Conservation (phyloP, 2,888 invertebrate species). For the Eristalis intricaria region DNA sequence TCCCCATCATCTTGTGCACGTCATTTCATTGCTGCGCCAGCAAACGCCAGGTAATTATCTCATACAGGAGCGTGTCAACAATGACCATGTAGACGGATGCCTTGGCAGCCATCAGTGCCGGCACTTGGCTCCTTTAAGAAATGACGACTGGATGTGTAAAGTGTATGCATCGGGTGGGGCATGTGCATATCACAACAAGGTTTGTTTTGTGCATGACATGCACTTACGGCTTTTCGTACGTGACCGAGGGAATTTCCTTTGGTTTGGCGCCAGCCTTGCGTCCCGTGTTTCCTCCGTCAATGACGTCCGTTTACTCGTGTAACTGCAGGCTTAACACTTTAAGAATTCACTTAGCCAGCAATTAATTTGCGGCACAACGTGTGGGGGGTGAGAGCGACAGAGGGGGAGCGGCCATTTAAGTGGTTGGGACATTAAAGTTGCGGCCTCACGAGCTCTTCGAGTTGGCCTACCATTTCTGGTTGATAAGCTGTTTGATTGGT, state of each 20-base stretch:
- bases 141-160: slow-evolving; percentile 26
- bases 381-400: no score
- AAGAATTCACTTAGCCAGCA: slow-evolving; percentile 12
- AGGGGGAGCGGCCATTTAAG: background rate
- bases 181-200: slow-evolving; percentile 35
- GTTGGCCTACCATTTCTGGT: background rate
- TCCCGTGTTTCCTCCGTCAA: background rate
- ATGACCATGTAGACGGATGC: slow-evolving; percentile 37
- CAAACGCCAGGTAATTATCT: slow-evolving; percentile 39
- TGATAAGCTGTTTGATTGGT: background rate
- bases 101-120: background rate
- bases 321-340: slow-evolving; percentile 19
- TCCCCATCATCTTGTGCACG: slow-evolving; percentile 17
- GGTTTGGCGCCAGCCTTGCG: slow-evolving; percentile 28
- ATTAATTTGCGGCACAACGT: slow-evolving; percentile 2
- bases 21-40: slow-evolving; percentile 9
- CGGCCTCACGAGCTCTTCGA: background rate
- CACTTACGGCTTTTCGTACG: slow-evolving; percentile 10
- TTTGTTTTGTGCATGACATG: slow-evolving; percentile 18
- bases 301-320: slow-evolving; percentile 2
- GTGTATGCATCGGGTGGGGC: slow-evolving; percentile 31
- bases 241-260: slow-evolving; percentile 26
- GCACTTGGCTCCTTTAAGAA: slow-evolving; percentile 27
- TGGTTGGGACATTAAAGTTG: background rate
- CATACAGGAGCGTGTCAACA: slow-evolving; percentile 44